Conservation (phyloP, 2,113 vertebrate species). For the Phrynosoma blainvillii region DNA sequence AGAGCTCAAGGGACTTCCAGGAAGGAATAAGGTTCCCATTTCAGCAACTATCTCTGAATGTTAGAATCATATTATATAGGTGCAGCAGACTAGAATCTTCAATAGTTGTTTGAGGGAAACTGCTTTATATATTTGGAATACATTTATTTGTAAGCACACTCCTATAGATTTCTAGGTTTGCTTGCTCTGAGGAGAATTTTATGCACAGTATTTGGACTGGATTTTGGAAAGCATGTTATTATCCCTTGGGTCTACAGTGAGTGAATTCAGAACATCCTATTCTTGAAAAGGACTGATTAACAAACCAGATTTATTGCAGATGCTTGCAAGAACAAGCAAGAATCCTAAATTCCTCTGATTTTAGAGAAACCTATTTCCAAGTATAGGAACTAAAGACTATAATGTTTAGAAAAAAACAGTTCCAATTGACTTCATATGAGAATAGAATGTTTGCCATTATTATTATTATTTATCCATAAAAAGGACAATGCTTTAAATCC, state of each 20-base stretch:
- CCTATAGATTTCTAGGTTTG: constrained; percentile 1
- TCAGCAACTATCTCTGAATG: not conserved
- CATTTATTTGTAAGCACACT: not conserved
- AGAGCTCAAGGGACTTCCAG: not conserved
- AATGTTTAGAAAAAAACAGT: not conserved
- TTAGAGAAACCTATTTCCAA: not conserved
- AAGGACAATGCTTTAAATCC: not conserved
- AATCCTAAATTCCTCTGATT: constrained; percentile 4
- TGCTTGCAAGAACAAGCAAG: not conserved
- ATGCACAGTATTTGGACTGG: constrained; percentile 30
- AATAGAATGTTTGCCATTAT: not conserved
- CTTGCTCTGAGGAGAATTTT: not conserved
- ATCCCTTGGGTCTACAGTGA: not conserved
- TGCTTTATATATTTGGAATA: not conserved
- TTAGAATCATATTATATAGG: not conserved
- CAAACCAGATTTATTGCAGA: not conserved
- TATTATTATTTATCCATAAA: not conserved
- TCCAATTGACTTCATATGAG: not conserved
- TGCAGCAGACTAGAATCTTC: not conserved
- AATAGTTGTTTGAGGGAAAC: constrained; percentile 10
- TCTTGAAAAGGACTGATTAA: not conserved
- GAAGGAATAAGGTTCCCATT: not conserved
- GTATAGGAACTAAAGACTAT: not conserved
- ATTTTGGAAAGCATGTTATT: not conserved
- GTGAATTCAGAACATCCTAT: constrained; percentile 4